A percentile compares a stretch with the other conserved stretches of the same genome.
These are phyloP conservation scores for Emydura subglobosa DNA, from an alignment of 2,113 vertebrate species.

Conservation along the genomic window DNA sequence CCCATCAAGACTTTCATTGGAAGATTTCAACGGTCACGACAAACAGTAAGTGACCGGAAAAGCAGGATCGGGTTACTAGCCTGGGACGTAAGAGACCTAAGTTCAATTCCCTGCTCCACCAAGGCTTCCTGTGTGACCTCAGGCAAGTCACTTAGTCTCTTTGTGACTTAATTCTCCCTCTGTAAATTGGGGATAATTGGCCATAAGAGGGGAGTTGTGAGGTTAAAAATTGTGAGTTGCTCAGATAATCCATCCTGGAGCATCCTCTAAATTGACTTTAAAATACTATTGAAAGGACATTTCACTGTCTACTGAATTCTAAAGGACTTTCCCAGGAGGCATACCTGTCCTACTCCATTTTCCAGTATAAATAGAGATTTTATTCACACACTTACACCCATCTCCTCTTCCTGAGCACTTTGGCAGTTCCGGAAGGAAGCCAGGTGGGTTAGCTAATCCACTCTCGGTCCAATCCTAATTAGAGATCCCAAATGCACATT, in stretches of 20 bases:
- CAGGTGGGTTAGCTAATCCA: neutral
- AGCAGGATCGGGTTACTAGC: slow-evolving; percentile 23
- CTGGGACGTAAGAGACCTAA: neutral
- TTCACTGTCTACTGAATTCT: slow-evolving; percentile 13
- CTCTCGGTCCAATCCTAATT: neutral
- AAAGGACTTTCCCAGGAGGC: slow-evolving; percentile 29
- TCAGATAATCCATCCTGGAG: slow-evolving; percentile 14
- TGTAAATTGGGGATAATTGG: neutral
- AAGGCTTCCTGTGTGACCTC: slow-evolving; percentile 21
- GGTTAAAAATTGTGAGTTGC: neutral
- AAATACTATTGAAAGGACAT: slow-evolving; percentile 57
- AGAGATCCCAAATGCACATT: neutral
- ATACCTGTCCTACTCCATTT: slow-evolving; percentile 44
- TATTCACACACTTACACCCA: neutral
- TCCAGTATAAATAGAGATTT: slow-evolving; percentile 15
- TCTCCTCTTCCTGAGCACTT: neutral
- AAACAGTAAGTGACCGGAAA: slow-evolving; percentile 52
- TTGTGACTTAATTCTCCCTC: neutral
- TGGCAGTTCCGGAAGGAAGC: neutral
- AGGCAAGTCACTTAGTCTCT: slow-evolving; percentile 18
- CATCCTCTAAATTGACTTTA: slow-evolving; percentile 33
- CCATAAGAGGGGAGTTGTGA: slow-evolving; percentile 26
- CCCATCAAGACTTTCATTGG: slow-evolving; percentile 60
- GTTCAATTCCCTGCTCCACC: slow-evolving; percentile 18
- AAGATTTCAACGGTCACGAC: slow-evolving; percentile 68